Evolutionary conservation across 2,888 invertebrate genomes (phyloP), one percentile per base, ranked within the genome.

Genomic region (Meganola albula): DNA sequence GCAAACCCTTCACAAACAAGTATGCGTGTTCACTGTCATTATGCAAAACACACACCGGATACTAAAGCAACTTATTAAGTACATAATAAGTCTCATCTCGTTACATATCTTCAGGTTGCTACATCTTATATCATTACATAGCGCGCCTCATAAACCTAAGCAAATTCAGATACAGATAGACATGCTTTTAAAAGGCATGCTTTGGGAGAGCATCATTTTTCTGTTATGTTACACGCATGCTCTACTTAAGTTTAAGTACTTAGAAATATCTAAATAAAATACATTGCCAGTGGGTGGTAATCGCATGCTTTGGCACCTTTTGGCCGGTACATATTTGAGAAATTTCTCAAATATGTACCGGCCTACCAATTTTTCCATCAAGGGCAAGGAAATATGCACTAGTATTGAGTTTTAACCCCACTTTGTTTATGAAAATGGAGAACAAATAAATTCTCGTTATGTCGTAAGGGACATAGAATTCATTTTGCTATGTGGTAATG

Each of bases 381-480:
- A 60, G 54, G 58, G 52, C 60, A 61, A 55, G 58, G 63, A 56
- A 68, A 68, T 63, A 55, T 49, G 57, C 54, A 49, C 53, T 54
- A 65, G 57, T 64, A 70, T 70, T 63, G 58, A 58, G 62, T 63
- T 63, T 54, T 58, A 53, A 54, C 58, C 60, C 58, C 53, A 62
- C 53, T 55, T 62, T 48, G 67, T 73, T 74, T 74, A 74, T 74
- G 73, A 74, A 74, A 78, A 75, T 70, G 62, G 69, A 59, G 67
- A 63, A 70, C 67, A 72, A 67, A 77, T 76, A 79, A 76, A 77
- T 78, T 75, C 69, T 75, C 71, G 74, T 76, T 78, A 74, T 64
- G 58, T 57, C 60, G 58, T 65, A 63, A 66, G 68, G 64, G 65
- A 72, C 69, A 74, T 73, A 73, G 59, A 75, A 74, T 70, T n/a